Evolutionary conservation across 2,113 vertebrate species (phyloP), one percentile per base, ranked within the genome.

Genomic region (Ptychochromis oligacanthus): DNA sequence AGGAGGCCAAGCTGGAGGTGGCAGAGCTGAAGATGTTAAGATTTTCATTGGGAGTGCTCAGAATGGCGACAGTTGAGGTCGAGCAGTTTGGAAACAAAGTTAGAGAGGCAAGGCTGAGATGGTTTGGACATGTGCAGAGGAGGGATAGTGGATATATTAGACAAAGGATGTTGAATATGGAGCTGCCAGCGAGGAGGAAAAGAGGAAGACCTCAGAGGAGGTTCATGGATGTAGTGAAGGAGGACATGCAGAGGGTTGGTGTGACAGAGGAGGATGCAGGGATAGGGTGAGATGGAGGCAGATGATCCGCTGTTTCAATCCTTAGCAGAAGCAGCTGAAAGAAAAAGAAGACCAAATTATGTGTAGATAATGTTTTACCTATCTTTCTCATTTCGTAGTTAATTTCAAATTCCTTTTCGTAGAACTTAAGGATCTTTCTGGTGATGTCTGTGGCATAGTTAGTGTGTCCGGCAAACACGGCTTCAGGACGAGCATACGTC

Each of bases 401-500:
- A 1, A 93, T 79, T 0, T 1, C 31, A 46, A 94, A 95, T 6
- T 2, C 15, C 0, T 1, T 0, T 74, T 94, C 89, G 8, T 90
- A 96, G 67, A 80, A 94, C 0, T 2, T 0, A 2, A 96, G 91
- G 46, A 96, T 93, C 4, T 61, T 1, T 5, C 17, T 43, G 1
- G 94, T 88, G 31, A 94, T 80, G 4, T 7, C 18, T 4, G 6
- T 0, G 2, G 96, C 95, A 3, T 95, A 95, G 0, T 43, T 0
- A 6, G 91, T 20, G 5, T 94, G 88, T 26, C 86, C 87, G 11
- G 90, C 93, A 0, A 0, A 0, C 2, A 79, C 84, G 9, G 94
- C 95, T 0, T 94, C 91, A 3, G 86, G 89, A 3, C 95, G 94
- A 5, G 95, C 95, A 28, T 74, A 93, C 1, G 87, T 95, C 94